Evolutionary conservation across 1,140 invertebrate species (phyloP), one percentile per base, ranked within the genome.

Genomic region (Ostrea edulis): DNA sequence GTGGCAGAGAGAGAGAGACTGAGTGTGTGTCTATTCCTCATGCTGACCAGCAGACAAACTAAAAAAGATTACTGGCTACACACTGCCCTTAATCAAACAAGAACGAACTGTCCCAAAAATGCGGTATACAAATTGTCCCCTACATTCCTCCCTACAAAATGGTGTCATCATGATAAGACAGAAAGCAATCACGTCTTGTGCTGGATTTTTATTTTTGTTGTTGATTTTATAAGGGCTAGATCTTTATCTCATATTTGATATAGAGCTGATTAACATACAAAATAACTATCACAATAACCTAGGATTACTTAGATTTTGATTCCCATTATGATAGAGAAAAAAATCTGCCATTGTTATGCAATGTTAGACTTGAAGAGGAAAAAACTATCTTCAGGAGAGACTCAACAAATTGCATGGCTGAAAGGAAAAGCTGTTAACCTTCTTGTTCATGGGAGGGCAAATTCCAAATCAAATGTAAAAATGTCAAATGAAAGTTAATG

Each of bases 401-500:
- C 55, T 25, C 12, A 22, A 71, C 65, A 44, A 44, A 44, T 44
- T 44, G 35, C 65, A 25, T 2, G n/a, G 68, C 55, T 62, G 55
- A 62, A 35, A 77, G 29, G 25, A 77, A 77, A 71, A 77, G 68
- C 68, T 77, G 25, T 77, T 77, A 77, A 77, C 25, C 68, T 29
- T 35, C 22, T n/a, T 77, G 68, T 77, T 25, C 68, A 77, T 22
- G 68, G 68, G 9, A 77, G 25, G 68, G 22, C 11, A 35, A 77
- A 77, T 77, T 35, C 29, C 25, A 35, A 22, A 77, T 77, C 68
- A 22, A 9, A 77, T 77, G 12, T 77, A 77, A 77, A 77, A 77
- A 77, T 77, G 68, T 77, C 68, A 77, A 29, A 77, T 77, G 68
- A 77, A 77, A 77, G 68, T 77, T 77, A 77, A 77, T 77, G 68